Evolutionary conservation across 2,888 invertebrate genomes (phyloP).

Genomic region (Acleris laterana): DNA sequence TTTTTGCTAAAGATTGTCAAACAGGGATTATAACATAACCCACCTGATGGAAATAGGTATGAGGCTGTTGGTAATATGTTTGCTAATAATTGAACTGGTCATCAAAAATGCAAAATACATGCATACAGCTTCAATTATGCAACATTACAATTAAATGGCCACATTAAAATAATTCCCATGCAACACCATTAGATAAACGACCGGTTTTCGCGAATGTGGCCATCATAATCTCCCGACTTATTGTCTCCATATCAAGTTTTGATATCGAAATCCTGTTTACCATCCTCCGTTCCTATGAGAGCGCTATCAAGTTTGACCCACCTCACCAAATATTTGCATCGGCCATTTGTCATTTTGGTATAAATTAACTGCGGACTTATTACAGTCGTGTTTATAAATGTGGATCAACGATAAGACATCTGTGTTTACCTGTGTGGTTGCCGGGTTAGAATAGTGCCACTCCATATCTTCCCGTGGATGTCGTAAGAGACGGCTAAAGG

Average conservation of each 20-base stretch:
- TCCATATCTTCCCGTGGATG: no score
- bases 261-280: slow-evolving; percentile 58
- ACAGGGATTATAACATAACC: no score
- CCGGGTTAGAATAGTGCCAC: no score
- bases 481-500: no score
- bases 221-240: slow-evolving; percentile 64
- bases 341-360: slow-evolving; percentile 50
- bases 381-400: no score
- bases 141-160: background rate
- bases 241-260: slow-evolving; percentile 56
- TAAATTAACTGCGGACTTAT: no score
- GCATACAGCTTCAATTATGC: slow-evolving; percentile 18
- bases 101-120: background rate
- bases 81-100: no score
- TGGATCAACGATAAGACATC: no score
- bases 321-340: slow-evolving; percentile 63
- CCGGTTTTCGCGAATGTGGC: slow-evolving; percentile 53
- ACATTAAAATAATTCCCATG: slow-evolving; percentile 22
- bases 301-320: slow-evolving; percentile 66
- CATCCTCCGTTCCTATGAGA: slow-evolving; percentile 72
- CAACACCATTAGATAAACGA: slow-evolving; percentile 38
- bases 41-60: no score
- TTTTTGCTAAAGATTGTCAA: no score
- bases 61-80: no score
- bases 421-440: no score